Percentiles rank a stretch among this genome's conserved stretches.
These are phyloP conservation scores for Panurus biarmicus DNA, from an alignment of 2,113 vertebrate species.

Conservation along the genomic window DNA sequence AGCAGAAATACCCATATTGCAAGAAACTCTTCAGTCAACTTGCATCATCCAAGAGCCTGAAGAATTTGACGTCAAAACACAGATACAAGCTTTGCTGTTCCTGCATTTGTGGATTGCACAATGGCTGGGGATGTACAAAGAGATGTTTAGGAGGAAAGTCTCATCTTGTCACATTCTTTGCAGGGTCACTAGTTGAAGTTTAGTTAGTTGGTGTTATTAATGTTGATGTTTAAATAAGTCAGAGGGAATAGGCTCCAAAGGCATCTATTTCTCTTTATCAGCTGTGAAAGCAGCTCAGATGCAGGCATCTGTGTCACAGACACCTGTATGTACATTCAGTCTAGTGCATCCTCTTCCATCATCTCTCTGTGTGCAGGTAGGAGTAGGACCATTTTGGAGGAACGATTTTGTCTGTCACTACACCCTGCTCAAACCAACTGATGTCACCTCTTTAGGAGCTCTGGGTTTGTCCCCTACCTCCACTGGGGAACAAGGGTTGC, in stretches of 20 bases:
- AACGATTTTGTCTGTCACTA: not conserved
- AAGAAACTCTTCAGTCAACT: not conserved
- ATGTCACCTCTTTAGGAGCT: not conserved
- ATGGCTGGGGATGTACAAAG: not conserved
- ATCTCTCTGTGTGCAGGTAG: not conserved
- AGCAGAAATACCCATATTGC: not conserved
- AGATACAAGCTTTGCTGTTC: not conserved
- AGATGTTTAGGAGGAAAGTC: not conserved
- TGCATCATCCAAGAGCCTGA: not conserved
- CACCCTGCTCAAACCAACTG: not conserved
- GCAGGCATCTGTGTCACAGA: not conserved
- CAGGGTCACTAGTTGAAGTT: not conserved
- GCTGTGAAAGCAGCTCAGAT: not conserved
- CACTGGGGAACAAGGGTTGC: not conserved
- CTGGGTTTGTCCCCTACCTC: not conserved
- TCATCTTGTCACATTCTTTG: slow-evolving; percentile 7
- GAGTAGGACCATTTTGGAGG: not conserved
- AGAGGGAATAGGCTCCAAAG: not conserved
- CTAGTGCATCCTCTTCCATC: not conserved
- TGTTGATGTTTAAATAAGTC: slow-evolving; percentile 22
- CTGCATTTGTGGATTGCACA: not conserved
- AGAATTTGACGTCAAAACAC: not conserved
- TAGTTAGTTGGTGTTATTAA: not conserved
- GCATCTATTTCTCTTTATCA: not conserved
- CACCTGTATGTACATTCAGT: not conserved